Percentiles rank a stretch among this genome's conserved stretches.
Conservation (phyloP, 2,888 invertebrate genomes). For the Baronia brevicornis region DNA sequence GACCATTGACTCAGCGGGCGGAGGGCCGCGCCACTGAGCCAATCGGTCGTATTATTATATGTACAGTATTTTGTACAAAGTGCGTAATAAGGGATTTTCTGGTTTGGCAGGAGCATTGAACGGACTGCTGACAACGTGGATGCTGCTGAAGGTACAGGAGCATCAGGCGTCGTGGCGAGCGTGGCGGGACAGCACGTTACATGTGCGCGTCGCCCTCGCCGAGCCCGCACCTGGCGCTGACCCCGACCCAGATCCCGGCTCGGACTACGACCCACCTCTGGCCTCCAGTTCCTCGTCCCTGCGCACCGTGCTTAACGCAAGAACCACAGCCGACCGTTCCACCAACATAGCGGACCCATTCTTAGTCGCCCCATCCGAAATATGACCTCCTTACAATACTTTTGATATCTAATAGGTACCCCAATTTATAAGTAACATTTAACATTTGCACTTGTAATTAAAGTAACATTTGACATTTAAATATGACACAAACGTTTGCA, state of each 20-base stretch:
- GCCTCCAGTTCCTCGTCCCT: constrained; percentile 28
- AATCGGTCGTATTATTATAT: too few species aligned
- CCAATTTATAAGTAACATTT: too few species aligned
- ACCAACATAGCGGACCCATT: constrained; percentile 50
- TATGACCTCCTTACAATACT: too few species aligned
- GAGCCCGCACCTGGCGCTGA: constrained; percentile 28
- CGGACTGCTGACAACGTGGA: constrained; percentile 66
- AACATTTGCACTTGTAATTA: too few species aligned
- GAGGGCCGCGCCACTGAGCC: too few species aligned
- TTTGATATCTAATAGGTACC: too few species aligned
- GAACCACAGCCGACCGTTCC: constrained; percentile 55
- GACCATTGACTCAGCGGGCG: too few species aligned
- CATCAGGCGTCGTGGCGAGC: constrained; percentile 66
- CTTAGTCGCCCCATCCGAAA: too few species aligned
- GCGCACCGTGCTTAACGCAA: constrained; percentile 48
- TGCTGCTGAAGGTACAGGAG: constrained; percentile 68
- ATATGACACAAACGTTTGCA: constrained; percentile 28
- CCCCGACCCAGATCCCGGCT: constrained; percentile 32
- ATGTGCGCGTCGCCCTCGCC: constrained; percentile 55
- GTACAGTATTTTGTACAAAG: too few species aligned
- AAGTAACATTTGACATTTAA: not conserved
- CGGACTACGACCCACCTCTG: constrained; percentile 17
- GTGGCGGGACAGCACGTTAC: constrained; percentile 64
- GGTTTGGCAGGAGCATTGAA: constrained; percentile 52
- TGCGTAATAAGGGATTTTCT: not conserved